A percentile compares a stretch with the other conserved stretches of the same genome.
phyloP scores from a whole-genome alignment of 2,113 vertebrate genomes.

The Smithornis capensis region DNA sequence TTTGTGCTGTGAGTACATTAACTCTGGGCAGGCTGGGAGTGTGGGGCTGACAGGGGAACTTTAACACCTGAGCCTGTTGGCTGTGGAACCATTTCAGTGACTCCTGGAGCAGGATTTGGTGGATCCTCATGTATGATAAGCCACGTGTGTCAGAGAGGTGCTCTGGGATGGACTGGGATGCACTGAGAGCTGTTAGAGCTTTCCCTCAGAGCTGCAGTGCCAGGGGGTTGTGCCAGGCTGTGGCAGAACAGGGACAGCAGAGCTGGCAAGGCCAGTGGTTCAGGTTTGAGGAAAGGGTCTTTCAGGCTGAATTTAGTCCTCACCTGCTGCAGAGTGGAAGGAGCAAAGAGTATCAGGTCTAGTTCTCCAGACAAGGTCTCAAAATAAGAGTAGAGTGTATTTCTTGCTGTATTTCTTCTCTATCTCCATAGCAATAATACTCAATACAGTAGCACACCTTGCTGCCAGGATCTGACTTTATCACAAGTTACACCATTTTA shows the following conservation, averaged over 20 bases:
- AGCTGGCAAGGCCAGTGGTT: background rate
- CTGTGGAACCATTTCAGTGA: background rate
- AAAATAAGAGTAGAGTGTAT: background rate
- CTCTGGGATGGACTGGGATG: background rate
- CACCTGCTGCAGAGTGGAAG: background rate
- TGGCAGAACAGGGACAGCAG: background rate
- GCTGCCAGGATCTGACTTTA: background rate
- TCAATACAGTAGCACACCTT: background rate
- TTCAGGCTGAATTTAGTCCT: background rate
- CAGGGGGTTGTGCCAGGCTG: background rate
- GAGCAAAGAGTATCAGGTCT: background rate
- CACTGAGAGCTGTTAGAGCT: background rate
- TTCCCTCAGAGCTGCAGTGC: background rate
- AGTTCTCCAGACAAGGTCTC: background rate
- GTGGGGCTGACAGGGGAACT: conserved; percentile 11
- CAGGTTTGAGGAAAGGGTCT: background rate
- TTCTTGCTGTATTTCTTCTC: background rate
- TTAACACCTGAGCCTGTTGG: background rate
- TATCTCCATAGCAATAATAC: background rate
- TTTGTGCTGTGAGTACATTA: background rate
- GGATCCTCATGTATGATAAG: background rate
- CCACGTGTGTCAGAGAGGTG: background rate
- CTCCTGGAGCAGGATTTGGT: background rate
- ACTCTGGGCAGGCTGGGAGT: background rate
- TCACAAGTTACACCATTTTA: background rate